Base-by-base conservation (phyloP, 2,888 invertebrate species). In the Vesta saturnalis region DNA sequence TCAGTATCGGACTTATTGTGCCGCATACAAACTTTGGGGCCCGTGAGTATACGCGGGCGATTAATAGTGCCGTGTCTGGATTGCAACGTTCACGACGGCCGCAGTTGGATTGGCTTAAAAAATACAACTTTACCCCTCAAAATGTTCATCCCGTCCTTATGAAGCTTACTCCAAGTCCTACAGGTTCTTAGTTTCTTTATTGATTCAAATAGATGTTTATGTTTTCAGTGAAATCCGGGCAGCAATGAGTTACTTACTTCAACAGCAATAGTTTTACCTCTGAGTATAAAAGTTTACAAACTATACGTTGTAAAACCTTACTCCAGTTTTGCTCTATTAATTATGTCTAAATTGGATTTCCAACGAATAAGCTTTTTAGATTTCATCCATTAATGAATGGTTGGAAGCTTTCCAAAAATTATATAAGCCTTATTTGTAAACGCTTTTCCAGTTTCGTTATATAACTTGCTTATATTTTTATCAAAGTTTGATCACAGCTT, bases 141-240 rank as follows among this genome's bases (percentile, higher is more conserved):
- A 89, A 91, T 78, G 89, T 92, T 65, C 88, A 87, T 76, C 87
- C 87, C 76, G 87, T 88, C 66, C 88, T 90, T 87, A 90, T 92
- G 89, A 88, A 88, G 68, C 84, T 92, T 67, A 91, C 91, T 70
- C 92, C 92, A 23, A 91, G 91, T 83, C 92, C 92, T 65, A 92
- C 91, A 87, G 92, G 92, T 92, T 85, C 84, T 47, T 47, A 46
- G 43, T 30, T 57, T 46, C 57, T 57, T 63, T 63, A 39, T 30
- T 61, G 23, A 49, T 61, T 39, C 30, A 10, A 46, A 46, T 56
- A 30, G 19, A 22, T 22, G 54, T 19, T n/a, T 12, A 10, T 19
- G 4, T 54, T 54, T 21, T n/a, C 14, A n/a, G n/a, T n/a, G n/a
- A n/a, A n/a, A n/a, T n/a, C n/a, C n/a, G n/a, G n/a, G n/a, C n/a